Conservation (phyloP, 2,888 invertebrate species). For the Ganaspis brasiliensis region DNA sequence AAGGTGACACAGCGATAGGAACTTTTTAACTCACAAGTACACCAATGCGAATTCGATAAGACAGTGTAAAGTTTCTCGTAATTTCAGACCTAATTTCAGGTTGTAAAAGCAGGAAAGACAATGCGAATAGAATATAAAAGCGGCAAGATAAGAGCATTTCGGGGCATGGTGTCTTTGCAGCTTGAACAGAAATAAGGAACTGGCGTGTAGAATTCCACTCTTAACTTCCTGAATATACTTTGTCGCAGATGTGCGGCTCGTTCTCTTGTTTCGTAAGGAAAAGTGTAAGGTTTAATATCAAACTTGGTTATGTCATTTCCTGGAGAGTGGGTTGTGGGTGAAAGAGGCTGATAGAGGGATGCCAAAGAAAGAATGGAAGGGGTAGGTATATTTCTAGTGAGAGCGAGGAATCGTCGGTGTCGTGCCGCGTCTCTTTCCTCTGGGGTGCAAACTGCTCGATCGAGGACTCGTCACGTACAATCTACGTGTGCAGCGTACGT, state of each 20-base stretch:
- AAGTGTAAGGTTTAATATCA: slow-evolving; percentile 33
- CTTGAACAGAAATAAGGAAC: slow-evolving; percentile 7
- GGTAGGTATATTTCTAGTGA: slow-evolving; percentile 11
- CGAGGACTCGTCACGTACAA: slow-evolving; percentile 66
- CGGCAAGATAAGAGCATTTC: neutral
- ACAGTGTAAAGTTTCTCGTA: slow-evolving; percentile 29
- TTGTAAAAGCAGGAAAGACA: slow-evolving; percentile 4
- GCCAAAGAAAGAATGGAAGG: neutral
- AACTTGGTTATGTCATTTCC: slow-evolving; percentile 26
- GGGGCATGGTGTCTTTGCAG: neutral
- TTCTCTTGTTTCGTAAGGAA: slow-evolving; percentile 17
- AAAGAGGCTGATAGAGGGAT: neutral
- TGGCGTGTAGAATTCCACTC: slow-evolving; percentile 15
- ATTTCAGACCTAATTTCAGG: slow-evolving; percentile 31
- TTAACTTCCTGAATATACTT: slow-evolving; percentile 39
- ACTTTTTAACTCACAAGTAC: slow-evolving; percentile 1
- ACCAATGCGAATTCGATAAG: slow-evolving; percentile 40
- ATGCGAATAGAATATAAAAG: slow-evolving; percentile 30
- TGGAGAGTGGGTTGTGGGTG: neutral
- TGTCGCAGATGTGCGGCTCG: slow-evolving; percentile 37
- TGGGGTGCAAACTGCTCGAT: slow-evolving; percentile 52
- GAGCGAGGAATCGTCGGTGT: slow-evolving; percentile 25
- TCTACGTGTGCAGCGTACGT: slow-evolving; percentile 70
- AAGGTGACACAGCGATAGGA: neutral
- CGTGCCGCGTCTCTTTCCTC: slow-evolving; percentile 12